phyloP scores from a whole-genome alignment of 1,140 invertebrate genomes.

The Drosophila melanica region DNA sequence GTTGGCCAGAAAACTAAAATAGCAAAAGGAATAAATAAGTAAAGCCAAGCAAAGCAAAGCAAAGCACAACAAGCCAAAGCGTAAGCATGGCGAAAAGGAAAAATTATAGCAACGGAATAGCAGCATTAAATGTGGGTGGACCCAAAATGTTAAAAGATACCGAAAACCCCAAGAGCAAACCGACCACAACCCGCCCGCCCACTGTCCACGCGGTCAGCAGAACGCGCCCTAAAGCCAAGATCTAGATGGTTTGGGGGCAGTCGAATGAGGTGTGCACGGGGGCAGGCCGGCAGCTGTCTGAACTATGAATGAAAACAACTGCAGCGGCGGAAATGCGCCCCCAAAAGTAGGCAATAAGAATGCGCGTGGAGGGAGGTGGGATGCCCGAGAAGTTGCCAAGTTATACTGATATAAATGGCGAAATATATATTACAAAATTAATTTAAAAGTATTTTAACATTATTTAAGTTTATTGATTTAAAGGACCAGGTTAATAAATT shows the following conservation, averaged over 20 bases:
- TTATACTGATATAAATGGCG: neutral
- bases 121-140: conserved; percentile 52
- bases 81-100: conserved; percentile 33
- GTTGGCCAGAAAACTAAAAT: conserved; percentile 81
- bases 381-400: conserved; percentile 1
- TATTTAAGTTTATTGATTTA: too few species aligned
- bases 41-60: conserved; percentile 49
- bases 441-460: too few species aligned
- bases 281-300: conserved; percentile 20
- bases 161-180: neutral
- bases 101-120: conserved; percentile 37
- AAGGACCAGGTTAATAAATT: too few species aligned
- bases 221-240: conserved; percentile 59
- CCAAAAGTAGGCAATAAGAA: conserved; percentile 53
- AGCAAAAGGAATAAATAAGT: conserved; percentile 68
- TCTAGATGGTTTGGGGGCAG: conserved; percentile 42
- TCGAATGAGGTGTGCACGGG: conserved; percentile 3
- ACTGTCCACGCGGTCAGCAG: conserved; percentile 29
- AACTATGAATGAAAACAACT: conserved; percentile 64
- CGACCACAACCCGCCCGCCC: neutral
- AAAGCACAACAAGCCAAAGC: conserved; percentile 26
- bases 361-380: conserved; percentile 5
- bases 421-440: neutral
- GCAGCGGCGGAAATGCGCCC: conserved; percentile 37
- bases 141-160: conserved; percentile 2